Evolutionary conservation across 2,113 vertebrate genomes (phyloP).

Genomic region (Charadrius vociferus): DNA sequence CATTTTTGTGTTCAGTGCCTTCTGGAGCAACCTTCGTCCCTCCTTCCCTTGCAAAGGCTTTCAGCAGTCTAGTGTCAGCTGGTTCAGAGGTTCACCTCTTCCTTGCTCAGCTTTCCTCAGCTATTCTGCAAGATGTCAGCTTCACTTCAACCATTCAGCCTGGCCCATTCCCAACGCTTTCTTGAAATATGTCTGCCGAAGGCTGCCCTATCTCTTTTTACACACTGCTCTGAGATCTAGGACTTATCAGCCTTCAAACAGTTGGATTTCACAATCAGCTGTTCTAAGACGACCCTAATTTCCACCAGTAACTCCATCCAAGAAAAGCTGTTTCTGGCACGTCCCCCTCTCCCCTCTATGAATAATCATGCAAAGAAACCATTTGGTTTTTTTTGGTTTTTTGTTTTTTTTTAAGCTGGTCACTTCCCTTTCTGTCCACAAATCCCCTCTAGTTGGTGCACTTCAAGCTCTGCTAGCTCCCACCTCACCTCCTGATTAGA

Average conservation of each 20-base stretch:
- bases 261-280: background rate
- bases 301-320: background rate
- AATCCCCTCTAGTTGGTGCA: background rate
- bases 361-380: background rate
- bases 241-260: background rate
- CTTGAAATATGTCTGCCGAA: background rate
- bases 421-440: background rate
- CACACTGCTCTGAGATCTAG: background rate
- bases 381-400: no score
- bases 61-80: rapidly evolving
- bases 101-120: background rate
- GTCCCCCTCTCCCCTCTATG: background rate
- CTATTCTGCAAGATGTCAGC: background rate
- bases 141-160: background rate
- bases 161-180: background rate
- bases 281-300: background rate
- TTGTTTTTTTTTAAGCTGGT: background rate
- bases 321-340: background rate
- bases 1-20: background rate
- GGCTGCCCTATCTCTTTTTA: background rate
- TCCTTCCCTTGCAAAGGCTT: background rate
- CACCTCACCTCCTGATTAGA: background rate
- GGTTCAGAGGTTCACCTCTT: background rate
- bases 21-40: background rate
- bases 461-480: background rate